phyloP scores from a whole-genome alignment of 2,797 vertebrate genomes.

The Melanotaenia maccullochi region DNA sequence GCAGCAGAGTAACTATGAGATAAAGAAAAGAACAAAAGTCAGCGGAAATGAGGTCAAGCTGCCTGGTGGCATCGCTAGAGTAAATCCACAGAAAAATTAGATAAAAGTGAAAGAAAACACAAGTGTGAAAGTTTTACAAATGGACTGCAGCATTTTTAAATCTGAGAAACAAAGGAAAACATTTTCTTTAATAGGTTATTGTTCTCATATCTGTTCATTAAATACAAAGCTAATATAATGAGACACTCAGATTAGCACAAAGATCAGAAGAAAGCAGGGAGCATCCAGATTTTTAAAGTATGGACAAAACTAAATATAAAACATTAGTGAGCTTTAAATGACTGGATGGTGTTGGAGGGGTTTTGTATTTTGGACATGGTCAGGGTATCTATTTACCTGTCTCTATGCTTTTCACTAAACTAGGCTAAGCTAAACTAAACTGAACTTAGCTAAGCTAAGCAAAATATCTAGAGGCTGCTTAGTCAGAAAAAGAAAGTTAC shows the following conservation, averaged over 20 bases:
- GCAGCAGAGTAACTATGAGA: conserved; percentile 27
- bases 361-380: not conserved
- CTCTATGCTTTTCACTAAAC: not conserved
- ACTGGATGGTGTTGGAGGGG: too few relatives aligned
- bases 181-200: not conserved
- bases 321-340: not conserved
- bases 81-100: not conserved
- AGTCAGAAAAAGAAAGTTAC: not conserved
- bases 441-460: too few relatives aligned
- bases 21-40: conserved; percentile 46
- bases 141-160: not conserved
- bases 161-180: too few relatives aligned
- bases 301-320: not conserved
- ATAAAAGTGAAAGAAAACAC: not conserved
- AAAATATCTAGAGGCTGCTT: not conserved
- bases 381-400: not conserved
- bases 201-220: not conserved
- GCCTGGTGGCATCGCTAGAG: conserved; percentile 4
- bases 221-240: not conserved
- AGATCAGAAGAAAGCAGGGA: not conserved
- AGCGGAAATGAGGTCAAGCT: conserved; percentile 38
- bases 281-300: not conserved
- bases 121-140: not conserved
- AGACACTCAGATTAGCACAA: not conserved
- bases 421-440: not conserved